Percentiles rank a stretch among this genome's conserved stretches.
phyloP scores from a whole-genome alignment of 2,797 vertebrate species.

The Coranthus polyacanthus region DNA sequence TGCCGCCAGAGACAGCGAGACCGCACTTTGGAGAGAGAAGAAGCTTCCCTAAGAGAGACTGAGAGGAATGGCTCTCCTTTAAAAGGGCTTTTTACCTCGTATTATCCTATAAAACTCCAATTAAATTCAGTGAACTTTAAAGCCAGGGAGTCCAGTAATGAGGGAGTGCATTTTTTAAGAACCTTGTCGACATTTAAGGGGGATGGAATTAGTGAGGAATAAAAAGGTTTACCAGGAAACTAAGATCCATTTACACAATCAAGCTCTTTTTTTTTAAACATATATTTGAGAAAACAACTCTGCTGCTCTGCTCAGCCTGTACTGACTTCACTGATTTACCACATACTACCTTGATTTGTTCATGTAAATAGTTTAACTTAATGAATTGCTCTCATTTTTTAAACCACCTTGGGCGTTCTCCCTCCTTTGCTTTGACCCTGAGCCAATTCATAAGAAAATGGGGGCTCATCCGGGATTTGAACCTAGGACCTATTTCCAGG shows the following conservation, averaged over 20 bases:
- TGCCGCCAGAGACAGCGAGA: conserved; percentile 75
- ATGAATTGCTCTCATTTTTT: too few relatives aligned
- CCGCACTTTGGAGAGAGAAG: conserved; percentile 77
- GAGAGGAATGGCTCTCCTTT: conserved; percentile 78
- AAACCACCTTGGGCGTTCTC: too few relatives aligned
- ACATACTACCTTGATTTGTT: too few relatives aligned
- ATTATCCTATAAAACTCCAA: conserved; percentile 87
- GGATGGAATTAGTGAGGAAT: conserved; percentile 49
- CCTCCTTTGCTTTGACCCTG: too few relatives aligned
- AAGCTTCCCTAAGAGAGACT: conserved; percentile 75
- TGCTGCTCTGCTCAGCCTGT: too few relatives aligned
- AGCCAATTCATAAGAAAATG: too few relatives aligned
- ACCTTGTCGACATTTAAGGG: conserved; percentile 64
- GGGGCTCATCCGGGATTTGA: too few relatives aligned
- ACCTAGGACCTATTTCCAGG: too few relatives aligned
- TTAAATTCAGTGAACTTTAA: conserved; percentile 87
- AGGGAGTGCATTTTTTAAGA: conserved; percentile 71
- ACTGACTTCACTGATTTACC: too few relatives aligned
- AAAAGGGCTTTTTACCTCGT: conserved; percentile 82
- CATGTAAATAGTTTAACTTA: too few relatives aligned
- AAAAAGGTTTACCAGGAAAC: conserved; percentile 56
- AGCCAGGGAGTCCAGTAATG: conserved; percentile 77
- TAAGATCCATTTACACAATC: conserved; percentile 24
- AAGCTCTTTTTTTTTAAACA: background rate
- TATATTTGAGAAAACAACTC: too few relatives aligned